A percentile compares a stretch with the other conserved stretches of the same genome.
These are phyloP conservation scores for Drosophila equinoxialis DNA, from an alignment of 1,140 invertebrate genomes.

Conservation along the genomic window DNA sequence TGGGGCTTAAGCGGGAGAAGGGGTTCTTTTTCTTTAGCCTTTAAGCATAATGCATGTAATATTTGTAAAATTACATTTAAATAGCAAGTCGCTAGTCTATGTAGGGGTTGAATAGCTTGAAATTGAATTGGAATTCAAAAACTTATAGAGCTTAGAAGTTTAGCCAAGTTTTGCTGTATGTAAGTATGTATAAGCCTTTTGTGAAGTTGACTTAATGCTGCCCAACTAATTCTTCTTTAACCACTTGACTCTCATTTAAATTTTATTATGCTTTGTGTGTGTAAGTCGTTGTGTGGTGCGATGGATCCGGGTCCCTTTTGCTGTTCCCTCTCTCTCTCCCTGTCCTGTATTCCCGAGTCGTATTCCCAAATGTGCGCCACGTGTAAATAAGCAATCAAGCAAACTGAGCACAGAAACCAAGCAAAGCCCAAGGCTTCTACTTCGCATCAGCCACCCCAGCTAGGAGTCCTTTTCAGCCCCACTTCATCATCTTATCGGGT, in stretches of 20 bases:
- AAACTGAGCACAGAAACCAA: slow-evolving; percentile 31
- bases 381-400: slow-evolving; percentile 71
- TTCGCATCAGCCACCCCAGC: not conserved
- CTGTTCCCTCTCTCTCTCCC: not conserved
- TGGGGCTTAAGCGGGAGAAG: no score
- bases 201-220: no score
- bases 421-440: not conserved
- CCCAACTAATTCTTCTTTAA: slow-evolving; percentile 10
- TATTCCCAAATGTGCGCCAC: slow-evolving; percentile 63
- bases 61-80: not conserved
- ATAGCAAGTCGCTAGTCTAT: not conserved
- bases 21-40: no score
- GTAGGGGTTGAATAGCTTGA: not conserved
- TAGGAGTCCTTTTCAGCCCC: no score
- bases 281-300: slow-evolving; percentile 18
- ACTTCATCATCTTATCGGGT: slow-evolving; percentile 1
- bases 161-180: not conserved
- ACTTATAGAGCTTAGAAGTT: not conserved
- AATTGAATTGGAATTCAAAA: not conserved
- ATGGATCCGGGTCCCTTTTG: slow-evolving; percentile 2
- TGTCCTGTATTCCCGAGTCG: slow-evolving; percentile 11
- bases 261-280: not conserved
- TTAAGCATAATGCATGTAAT: no score
- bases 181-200: no score
- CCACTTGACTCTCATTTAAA: slow-evolving; percentile 3